Base-by-base conservation (phyloP, 2,888 invertebrate genomes). In the Epiblema foenella region DNA sequence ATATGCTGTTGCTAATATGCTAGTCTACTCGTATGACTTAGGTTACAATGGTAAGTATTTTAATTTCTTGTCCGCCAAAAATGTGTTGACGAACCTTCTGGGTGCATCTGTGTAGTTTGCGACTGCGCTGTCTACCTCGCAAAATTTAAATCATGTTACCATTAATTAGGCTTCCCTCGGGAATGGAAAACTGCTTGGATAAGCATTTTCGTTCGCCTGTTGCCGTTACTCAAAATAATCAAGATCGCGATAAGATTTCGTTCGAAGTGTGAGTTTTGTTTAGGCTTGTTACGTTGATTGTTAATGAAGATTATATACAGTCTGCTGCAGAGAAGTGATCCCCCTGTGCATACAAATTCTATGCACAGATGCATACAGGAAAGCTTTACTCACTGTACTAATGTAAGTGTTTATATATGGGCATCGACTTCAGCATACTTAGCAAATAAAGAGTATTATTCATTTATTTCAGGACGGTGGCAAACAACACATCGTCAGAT, bases 101-200 rank as follows among this genome's bases (percentile, higher is more conserved):
- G 29, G 9, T 15, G 20, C n/a, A 46, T 37, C 1, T 64, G 52
- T 64, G 52, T 39, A 37, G 52, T 24, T 54, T 39, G 20, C 24
- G 2, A 18, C 49, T 12, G 39, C 54, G 49, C 59, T 49, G 70
- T 67, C 67, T 71, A 67, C 71, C 65, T 66, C 58, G 70, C 70
- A 70, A 62, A 71, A 71, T 71, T 71, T 71, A 71, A 71, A 67
- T 67, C 67, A 67, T 71, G 67, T 67, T 71, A 67, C 66, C 71
- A 71, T 71, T 71, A 71, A 71, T 71, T 71, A 71, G 60, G 71
- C 62, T 62, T 67, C 71, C 67, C 57, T 56, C 70, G 69, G 69
- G 64, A 70, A 54, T 60, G 60, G 62, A 66, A 60, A 60, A 66
- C 56, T 24, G 67, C 66, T 71, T 62, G 71, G 71, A 62, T 67